Percentiles rank a stretch among this genome's conserved stretches.
Conservation (phyloP, 23 tunicate species). For the Trididemnum clinides region DNA sequence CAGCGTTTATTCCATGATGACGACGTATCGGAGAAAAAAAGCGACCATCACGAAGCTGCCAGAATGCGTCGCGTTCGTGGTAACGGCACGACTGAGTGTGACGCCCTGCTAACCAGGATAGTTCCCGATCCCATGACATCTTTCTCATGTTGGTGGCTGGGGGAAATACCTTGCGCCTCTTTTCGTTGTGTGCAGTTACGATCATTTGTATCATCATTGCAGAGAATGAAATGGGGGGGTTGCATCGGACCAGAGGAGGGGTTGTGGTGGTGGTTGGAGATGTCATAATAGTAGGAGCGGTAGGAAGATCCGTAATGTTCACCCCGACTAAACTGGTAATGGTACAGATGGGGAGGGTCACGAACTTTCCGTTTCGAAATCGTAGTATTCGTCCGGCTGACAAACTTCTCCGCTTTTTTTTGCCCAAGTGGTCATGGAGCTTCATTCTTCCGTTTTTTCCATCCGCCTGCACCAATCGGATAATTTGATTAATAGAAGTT, state of each 20-base stretch:
- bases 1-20: slow-evolving; percentile 44
- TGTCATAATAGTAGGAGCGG: not conserved
- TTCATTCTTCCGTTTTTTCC: too few relatives aligned
- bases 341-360: not conserved
- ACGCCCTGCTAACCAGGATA: slow-evolving; percentile 62
- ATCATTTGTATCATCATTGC: not conserved
- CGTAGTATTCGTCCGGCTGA: too few relatives aligned
- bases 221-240: not conserved
- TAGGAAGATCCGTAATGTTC: not conserved
- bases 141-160: slow-evolving; percentile 71
- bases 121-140: slow-evolving; percentile 82
- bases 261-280: not conserved
- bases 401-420: too few relatives aligned
- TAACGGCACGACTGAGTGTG: slow-evolving; percentile 54
- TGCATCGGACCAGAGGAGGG: not conserved
- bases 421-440: too few relatives aligned
- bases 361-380: not conserved
- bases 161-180: slow-evolving; percentile 55
- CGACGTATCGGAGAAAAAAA: slow-evolving; percentile 15
- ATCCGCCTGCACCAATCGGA: too few relatives aligned
- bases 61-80: slow-evolving; percentile 38
- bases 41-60: not conserved
- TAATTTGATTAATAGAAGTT: too few relatives aligned
- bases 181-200: slow-evolving; percentile 53
- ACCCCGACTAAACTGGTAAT: not conserved